These are phyloP conservation scores for Yponomeuta plumbellus DNA, from an alignment of 2,888 invertebrate species.

Conservation along the genomic window DNA sequence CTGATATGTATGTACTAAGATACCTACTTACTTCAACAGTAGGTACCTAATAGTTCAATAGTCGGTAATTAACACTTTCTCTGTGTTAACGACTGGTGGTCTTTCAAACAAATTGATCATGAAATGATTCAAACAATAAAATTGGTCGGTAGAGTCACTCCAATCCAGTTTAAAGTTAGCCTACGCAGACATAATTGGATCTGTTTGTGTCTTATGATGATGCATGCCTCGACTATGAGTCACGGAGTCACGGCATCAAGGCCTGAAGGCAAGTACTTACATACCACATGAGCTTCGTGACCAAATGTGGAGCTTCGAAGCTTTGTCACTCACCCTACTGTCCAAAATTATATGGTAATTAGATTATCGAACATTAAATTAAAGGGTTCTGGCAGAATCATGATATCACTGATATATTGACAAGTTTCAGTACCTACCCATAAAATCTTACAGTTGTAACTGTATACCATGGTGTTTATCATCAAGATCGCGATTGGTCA, in stretches of 20 bases:
- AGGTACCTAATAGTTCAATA: too few species aligned
- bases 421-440: neutral
- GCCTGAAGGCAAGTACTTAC: neutral
- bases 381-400: neutral
- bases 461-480: too few species aligned
- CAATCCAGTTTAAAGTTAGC: conserved; percentile 7
- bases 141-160: neutral
- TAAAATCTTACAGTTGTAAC: neutral
- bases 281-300: neutral
- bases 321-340: conserved; percentile 8
- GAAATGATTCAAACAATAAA: neutral
- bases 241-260: conserved; percentile 36
- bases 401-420: neutral
- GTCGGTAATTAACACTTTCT: too few species aligned
- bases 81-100: neutral
- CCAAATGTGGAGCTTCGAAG: conserved; percentile 6
- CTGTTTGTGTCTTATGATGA: conserved; percentile 33
- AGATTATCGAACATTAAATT: neutral
- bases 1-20: too few species aligned
- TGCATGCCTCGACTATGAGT: conserved; percentile 37
- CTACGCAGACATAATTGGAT: conserved; percentile 35
- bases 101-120: neutral
- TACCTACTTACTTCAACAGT: too few species aligned
- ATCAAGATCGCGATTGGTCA: neutral
- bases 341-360: conserved; percentile 6